Conservation (phyloP, 2,888 invertebrate genomes). For the Netelia fuscicornis region DNA sequence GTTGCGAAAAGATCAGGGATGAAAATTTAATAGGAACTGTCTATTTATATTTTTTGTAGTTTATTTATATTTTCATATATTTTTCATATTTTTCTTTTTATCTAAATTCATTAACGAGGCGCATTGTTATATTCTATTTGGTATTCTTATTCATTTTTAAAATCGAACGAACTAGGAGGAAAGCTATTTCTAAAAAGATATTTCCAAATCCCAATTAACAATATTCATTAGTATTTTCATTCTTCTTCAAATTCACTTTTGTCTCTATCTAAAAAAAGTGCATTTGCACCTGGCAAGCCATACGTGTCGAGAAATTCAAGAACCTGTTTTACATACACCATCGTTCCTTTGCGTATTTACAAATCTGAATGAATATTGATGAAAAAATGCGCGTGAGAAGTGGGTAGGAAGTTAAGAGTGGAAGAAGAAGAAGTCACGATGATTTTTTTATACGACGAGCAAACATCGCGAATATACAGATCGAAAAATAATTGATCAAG, state of each 20-base stretch:
- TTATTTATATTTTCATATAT: no score
- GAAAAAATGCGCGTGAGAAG: slow-evolving; percentile 9
- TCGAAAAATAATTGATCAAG: slow-evolving; percentile 41
- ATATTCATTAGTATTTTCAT: neutral
- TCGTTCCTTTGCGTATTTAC: slow-evolving; percentile 17
- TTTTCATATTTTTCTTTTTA: neutral
- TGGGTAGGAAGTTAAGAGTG: neutral
- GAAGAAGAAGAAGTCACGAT: neutral
- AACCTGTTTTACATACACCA: slow-evolving; percentile 48
- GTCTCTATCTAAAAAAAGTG: neutral
- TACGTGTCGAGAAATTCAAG: slow-evolving; percentile 56
- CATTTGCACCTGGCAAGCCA: neutral
- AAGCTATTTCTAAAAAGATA: neutral
- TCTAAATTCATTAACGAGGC: neutral
- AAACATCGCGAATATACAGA: slow-evolving; percentile 56
- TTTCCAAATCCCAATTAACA: neutral
- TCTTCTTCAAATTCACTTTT: neutral
- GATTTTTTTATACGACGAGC: slow-evolving; percentile 31
- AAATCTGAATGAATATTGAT: slow-evolving; percentile 66
- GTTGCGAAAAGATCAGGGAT: neutral
- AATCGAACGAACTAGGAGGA: neutral
- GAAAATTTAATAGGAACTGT: neutral
- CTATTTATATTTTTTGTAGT: neutral
- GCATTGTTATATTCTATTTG: neutral
- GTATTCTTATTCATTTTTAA: neutral